Evolutionary conservation across 2,888 invertebrate genomes (phyloP).

Genomic region (Diadegma fenestrale): DNA sequence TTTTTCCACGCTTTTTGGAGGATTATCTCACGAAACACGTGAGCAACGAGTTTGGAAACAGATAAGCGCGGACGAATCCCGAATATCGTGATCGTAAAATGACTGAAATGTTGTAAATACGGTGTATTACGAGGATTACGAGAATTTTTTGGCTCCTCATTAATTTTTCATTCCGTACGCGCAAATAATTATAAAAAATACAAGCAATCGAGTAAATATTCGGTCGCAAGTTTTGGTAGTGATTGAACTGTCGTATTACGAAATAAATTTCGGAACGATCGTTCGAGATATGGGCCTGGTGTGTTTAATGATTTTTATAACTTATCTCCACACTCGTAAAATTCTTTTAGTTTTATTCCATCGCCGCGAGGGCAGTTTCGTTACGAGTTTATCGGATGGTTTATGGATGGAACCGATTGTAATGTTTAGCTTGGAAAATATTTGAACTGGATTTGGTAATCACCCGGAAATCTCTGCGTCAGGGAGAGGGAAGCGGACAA

Average conservation of each 20-base stretch:
- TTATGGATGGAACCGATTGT: background rate
- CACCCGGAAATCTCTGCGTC: background rate
- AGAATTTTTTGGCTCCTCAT: background rate
- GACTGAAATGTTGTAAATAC: background rate
- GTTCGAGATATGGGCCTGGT: background rate
- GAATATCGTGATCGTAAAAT: background rate
- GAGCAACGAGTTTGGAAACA: background rate
- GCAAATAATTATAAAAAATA: background rate
- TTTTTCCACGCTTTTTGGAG: background rate
- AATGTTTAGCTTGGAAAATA: background rate
- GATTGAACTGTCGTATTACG: background rate
- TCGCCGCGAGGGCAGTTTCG: background rate
- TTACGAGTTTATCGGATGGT: background rate
- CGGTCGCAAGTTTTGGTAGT: background rate
- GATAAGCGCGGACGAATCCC: background rate
- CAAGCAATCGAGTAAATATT: background rate
- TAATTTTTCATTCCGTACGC: background rate
- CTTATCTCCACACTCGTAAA: background rate
- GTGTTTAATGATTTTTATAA: background rate
- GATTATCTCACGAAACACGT: background rate
- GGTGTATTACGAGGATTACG: background rate
- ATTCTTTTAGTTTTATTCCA: background rate
- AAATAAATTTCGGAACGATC: background rate
- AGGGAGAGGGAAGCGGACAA: background rate
- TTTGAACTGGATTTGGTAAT: background rate